Percentiles rank a stretch among this genome's conserved stretches.
phyloP scores from a whole-genome alignment of 2,113 vertebrate species.

The Phoenicopterus ruber region DNA sequence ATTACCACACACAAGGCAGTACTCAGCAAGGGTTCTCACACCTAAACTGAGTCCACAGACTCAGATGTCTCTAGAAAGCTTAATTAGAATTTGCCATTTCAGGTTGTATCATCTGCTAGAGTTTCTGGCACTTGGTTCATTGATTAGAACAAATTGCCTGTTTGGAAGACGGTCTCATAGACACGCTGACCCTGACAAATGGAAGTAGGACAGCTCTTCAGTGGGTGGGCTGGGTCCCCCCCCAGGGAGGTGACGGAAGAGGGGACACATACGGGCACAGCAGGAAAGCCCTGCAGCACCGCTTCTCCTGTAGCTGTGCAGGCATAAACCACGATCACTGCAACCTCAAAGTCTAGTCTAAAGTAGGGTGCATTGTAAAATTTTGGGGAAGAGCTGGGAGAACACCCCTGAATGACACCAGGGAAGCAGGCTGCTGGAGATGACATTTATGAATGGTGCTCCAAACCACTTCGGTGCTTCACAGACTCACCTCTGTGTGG shows the following conservation, averaged over 20 bases:
- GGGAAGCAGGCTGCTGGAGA: neutral
- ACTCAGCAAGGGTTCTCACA: neutral
- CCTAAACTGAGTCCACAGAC: neutral
- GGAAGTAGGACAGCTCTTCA: neutral
- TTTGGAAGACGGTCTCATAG: neutral
- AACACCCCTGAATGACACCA: neutral
- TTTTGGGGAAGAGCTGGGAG: neutral
- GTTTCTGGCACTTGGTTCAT: neutral
- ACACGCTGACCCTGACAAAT: neutral
- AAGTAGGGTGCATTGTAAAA: neutral
- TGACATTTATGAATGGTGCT: neutral
- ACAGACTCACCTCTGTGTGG: neutral
- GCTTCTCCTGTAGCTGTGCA: neutral
- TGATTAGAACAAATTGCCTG: neutral
- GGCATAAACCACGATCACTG: neutral
- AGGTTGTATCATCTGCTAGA: neutral
- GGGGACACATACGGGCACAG: neutral
- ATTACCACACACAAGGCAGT: neutral
- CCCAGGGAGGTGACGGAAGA: neutral
- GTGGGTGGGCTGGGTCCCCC: fast-evolving
- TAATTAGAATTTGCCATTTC: neutral
- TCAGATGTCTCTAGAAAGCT: neutral
- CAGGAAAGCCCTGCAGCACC: neutral
- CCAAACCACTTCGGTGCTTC: neutral
- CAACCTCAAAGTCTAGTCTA: neutral